Evolutionary conservation across 1,140 invertebrate species (phyloP).

Genomic region (Ceratina calcarata): DNA sequence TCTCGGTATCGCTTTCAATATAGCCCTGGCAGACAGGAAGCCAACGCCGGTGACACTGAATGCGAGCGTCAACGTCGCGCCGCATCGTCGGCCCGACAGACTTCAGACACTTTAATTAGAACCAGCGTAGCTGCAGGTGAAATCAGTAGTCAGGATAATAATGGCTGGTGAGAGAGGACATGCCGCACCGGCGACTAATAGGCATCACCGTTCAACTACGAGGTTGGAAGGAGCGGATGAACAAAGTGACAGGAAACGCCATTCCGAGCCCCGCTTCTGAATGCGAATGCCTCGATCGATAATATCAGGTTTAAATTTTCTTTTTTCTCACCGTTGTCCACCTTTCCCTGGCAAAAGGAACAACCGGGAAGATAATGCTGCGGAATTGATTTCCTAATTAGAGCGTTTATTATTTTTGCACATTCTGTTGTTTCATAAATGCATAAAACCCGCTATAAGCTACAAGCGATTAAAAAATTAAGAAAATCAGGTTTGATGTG

Average conservation of each 20-base stretch:
- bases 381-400: too few species aligned
- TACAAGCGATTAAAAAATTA: too few species aligned
- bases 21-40: conserved; percentile 19
- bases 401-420: too few species aligned
- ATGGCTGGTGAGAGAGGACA: conserved; percentile 36
- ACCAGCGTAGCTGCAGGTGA: conserved; percentile 44
- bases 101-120: conserved; percentile 61
- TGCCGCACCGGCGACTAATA: conserved; percentile 50
- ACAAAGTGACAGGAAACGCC: conserved; percentile 53
- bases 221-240: conserved; percentile 49
- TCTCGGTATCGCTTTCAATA: conserved; percentile 38
- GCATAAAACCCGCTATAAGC: too few species aligned
- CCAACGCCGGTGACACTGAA: conserved; percentile 39
- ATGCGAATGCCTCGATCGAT: conserved; percentile 36
- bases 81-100: conserved; percentile 34
- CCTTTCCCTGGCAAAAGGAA: background rate
- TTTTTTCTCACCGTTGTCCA: background rate
- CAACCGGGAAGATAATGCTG: background rate
- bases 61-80: conserved; percentile 18
- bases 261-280: conserved; percentile 12
- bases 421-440: too few species aligned
- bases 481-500: too few species aligned
- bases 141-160: conserved; percentile 61
- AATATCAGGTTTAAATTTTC: conserved; percentile 32
- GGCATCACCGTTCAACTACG: conserved; percentile 46